Base-by-base conservation (phyloP, 2,888 invertebrate genomes). In the Rotaria magnacalcarata region DNA sequence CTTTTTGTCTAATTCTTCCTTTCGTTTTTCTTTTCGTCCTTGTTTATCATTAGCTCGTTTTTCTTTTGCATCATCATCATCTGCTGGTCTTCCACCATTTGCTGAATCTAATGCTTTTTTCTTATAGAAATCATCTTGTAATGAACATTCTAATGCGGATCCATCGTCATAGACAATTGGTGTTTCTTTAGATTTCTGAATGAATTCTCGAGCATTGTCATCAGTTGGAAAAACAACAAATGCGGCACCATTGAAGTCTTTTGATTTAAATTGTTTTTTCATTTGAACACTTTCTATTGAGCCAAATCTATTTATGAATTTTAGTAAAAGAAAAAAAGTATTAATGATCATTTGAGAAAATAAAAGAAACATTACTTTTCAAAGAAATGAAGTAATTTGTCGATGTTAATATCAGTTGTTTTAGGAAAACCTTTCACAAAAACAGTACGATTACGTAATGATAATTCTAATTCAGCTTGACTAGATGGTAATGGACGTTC, bases 401-500 rank as follows among this genome's bases (percentile, higher is more conserved):
- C 86, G 0, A 86, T 43, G 27, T 85, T 56, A 75, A 86, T 24
- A 43, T 84, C 80, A 16, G 43, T 11, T n/a, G 80, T 47, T 80
- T 47, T 80, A 4, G 84, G 43, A 21, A 67, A 86, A 89, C 90
- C 88, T 88, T 91, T 92, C 88, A 94, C 94, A 90, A 97, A 98
- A 27, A 95, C 93, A 0, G 96, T 95, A 86, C 95, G 93, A 6
- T 92, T 92, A 89, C 93, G 93, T 5, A 96, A 92, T 88, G 94
- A 94, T 89, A 95, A 95, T 88, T 94, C 94, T 52, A 94, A 93
- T 88, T 95, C 95, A 88, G 95, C 95, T 87, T 94, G 94, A 90
- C 94, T 94, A 89, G 95, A 95, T 0, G 97, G 97, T 24, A 96
- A 89, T 0, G 95, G 94, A 88, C 93, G 92, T 10, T 94, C 93